Percentiles rank a stretch among this genome's conserved stretches.
These are phyloP conservation scores for Eptesicus fuscus DNA, from an alignment of 2,113 vertebrate genomes.

Conservation along the genomic window DNA sequence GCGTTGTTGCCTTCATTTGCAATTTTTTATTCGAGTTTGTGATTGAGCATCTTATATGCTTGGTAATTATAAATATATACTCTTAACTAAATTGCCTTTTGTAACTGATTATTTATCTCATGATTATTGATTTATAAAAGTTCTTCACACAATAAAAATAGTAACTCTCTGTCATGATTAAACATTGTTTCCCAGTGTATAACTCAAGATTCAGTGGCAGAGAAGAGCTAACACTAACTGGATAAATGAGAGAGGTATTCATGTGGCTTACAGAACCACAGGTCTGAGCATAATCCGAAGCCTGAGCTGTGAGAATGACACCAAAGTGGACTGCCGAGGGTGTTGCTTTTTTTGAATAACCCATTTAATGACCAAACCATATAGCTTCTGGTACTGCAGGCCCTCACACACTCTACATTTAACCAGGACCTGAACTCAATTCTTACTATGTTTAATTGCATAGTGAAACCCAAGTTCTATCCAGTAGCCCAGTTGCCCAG, in stretches of 20 bases:
- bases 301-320: background rate
- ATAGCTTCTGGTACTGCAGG: background rate
- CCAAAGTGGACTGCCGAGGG: accelerated
- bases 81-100: slow-evolving; percentile 19
- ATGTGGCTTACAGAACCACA: background rate
- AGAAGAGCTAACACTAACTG: background rate
- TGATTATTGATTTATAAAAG: background rate
- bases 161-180: slow-evolving; percentile 5
- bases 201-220: background rate
- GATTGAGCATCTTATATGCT: background rate
- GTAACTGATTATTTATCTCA: background rate
- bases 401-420: background rate
- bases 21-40: background rate
- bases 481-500: background rate
- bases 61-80: slow-evolving; percentile 12
- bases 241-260: background rate
- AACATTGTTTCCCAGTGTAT: background rate
- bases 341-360: background rate
- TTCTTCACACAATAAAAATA: slow-evolving; percentile 19
- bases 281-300: background rate
- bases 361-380: background rate
- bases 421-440: background rate
- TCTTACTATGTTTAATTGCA: background rate
- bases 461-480: background rate
- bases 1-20: background rate